phyloP scores from a whole-genome alignment of 2,888 invertebrate species.

The Chironomus tentans region DNA sequence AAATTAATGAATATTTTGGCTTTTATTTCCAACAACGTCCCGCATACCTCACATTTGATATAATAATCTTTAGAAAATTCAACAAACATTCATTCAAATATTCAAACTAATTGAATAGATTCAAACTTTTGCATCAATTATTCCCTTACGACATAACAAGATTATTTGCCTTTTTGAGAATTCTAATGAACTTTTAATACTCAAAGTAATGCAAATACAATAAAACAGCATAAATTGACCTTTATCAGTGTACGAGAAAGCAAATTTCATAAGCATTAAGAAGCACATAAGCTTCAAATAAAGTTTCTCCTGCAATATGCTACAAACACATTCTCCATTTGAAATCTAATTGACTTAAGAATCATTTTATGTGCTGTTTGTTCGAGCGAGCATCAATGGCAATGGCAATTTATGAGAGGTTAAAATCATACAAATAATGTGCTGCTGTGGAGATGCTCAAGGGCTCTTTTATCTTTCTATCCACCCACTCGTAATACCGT shows the following conservation, averaged over 20 bases:
- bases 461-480: slow-evolving; percentile 1
- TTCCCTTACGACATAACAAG: too few relatives aligned
- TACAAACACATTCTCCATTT: not conserved
- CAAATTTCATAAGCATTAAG: too few relatives aligned
- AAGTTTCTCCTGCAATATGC: not conserved
- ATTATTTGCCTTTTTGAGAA: too few relatives aligned
- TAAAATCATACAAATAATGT: slow-evolving; percentile 9
- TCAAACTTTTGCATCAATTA: too few relatives aligned
- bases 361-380: not conserved
- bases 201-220: too few relatives aligned
- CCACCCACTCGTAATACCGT: not conserved
- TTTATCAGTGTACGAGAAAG: too few relatives aligned
- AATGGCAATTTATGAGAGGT: not conserved
- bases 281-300: not conserved
- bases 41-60: too few relatives aligned
- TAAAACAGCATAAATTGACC: too few relatives aligned
- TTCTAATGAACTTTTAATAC: too few relatives aligned
- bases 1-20: too few relatives aligned
- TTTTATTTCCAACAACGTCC: too few relatives aligned
- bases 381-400: not conserved
- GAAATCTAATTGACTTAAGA: not conserved
- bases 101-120: not conserved
- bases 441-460: not conserved
- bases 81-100: not conserved
- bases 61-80: too few relatives aligned